Percentiles rank a stretch among this genome's conserved stretches.
phyloP scores from a whole-genome alignment of 2,797 vertebrate genomes.

The Leucoraja ocellata region DNA sequence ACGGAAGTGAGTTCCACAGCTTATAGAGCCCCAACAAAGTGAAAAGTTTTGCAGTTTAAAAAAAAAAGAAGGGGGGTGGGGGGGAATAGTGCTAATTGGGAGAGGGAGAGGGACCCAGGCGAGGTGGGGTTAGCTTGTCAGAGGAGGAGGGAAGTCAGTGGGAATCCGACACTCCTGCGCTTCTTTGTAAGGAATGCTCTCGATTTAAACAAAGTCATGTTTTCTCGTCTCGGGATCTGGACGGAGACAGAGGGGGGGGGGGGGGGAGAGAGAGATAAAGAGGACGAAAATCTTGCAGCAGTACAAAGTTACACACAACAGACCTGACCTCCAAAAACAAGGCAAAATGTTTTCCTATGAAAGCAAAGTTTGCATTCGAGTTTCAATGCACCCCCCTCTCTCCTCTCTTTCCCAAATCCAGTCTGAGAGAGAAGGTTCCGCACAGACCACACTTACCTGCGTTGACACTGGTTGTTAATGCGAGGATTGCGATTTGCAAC shows the following conservation, averaged over 20 bases:
- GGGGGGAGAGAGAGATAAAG: background rate
- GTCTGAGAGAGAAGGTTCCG: too few relatives aligned
- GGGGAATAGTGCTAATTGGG: too few relatives aligned
- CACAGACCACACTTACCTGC: background rate
- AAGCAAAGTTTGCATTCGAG: background rate
- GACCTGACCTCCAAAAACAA: background rate
- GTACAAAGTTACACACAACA: background rate
- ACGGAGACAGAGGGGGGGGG: too few relatives aligned
- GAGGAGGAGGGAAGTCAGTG: background rate
- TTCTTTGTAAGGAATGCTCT: background rate
- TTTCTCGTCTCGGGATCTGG: background rate
- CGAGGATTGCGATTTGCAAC: background rate
- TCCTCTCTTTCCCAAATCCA: too few relatives aligned
- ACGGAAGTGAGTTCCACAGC: too few relatives aligned
- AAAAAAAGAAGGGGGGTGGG: background rate
- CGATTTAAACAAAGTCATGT: slow-evolving; percentile 7
- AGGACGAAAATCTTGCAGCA: background rate
- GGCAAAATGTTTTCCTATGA: background rate
- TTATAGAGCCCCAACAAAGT: too few relatives aligned
- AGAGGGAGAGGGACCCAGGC: background rate
- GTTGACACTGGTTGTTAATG: background rate
- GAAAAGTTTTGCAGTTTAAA: background rate
- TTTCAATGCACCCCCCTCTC: too few relatives aligned
- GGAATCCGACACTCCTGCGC: background rate
- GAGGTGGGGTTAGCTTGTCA: background rate